Conservation (phyloP, 2,113 vertebrate genomes). For the Gila orcuttii region DNA sequence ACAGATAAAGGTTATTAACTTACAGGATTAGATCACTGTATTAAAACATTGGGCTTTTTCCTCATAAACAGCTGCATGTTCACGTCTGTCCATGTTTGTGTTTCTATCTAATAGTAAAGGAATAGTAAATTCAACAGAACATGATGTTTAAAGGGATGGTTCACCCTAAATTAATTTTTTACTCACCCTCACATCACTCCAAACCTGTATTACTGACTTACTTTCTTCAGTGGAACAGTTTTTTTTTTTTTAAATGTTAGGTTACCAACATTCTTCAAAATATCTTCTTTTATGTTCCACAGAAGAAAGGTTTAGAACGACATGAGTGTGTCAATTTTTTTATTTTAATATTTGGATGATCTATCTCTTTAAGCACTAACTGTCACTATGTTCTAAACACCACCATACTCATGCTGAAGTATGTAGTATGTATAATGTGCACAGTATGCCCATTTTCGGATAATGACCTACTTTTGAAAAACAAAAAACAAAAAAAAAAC, state of each 20-base stretch:
- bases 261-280: background rate
- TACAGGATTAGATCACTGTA: constrained; percentile 74
- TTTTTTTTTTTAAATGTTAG: background rate
- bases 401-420: background rate
- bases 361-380: background rate
- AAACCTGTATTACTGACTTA: background rate
- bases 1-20: constrained; percentile 78
- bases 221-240: background rate
- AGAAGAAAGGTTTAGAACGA: background rate
- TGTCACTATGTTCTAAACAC: background rate
- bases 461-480: background rate
- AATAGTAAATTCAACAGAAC: background rate
- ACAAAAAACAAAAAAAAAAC: too few relatives aligned
- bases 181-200: background rate
- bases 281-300: background rate
- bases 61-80: constrained; percentile 59
- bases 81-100: background rate
- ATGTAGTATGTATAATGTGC: too few relatives aligned
- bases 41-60: constrained; percentile 69
- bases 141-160: background rate
- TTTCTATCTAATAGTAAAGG: background rate
- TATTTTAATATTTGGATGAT: background rate
- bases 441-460: too few relatives aligned
- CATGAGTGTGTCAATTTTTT: background rate
- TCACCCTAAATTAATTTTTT: background rate